These are phyloP conservation scores for Thysanoteuthis rhombus DNA, from an alignment of 2,888 invertebrate species.

Conservation along the genomic window DNA sequence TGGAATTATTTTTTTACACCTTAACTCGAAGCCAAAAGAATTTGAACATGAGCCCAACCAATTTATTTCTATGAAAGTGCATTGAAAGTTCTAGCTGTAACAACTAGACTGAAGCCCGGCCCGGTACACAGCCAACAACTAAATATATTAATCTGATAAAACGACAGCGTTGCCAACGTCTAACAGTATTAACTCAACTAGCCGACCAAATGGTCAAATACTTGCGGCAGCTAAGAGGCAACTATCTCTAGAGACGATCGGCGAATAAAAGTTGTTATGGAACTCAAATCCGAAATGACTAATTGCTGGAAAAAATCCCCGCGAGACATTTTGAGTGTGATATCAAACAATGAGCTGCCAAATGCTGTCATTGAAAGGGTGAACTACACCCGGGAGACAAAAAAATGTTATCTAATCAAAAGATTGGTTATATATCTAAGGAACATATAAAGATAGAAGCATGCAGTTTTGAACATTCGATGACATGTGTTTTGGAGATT, in stretches of 20 bases:
- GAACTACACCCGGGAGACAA: too few relatives aligned
- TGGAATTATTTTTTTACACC: too few relatives aligned
- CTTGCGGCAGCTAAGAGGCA: background rate
- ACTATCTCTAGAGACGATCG: background rate
- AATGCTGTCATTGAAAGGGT: background rate
- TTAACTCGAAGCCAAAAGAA: too few relatives aligned
- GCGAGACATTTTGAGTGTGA: background rate
- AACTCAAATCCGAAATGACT: background rate
- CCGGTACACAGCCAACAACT: background rate
- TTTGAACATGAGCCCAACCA: background rate
- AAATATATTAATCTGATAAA: slow-evolving; percentile 12
- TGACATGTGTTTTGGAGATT: too few relatives aligned
- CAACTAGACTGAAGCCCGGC: background rate
- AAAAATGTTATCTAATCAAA: too few relatives aligned
- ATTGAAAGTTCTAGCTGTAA: background rate
- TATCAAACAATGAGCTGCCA: background rate
- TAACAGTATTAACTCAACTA: background rate
- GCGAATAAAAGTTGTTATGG: background rate
- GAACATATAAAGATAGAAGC: too few relatives aligned
- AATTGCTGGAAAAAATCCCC: background rate
- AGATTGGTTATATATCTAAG: too few relatives aligned
- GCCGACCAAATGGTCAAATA: background rate
- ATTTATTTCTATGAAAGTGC: background rate
- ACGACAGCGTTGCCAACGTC: background rate
- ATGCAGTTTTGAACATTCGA: too few relatives aligned